A percentile compares a stretch with the other conserved stretches of the same genome.
phyloP scores from a whole-genome alignment of 2,113 vertebrate species.

The Embiotoca jacksoni region DNA sequence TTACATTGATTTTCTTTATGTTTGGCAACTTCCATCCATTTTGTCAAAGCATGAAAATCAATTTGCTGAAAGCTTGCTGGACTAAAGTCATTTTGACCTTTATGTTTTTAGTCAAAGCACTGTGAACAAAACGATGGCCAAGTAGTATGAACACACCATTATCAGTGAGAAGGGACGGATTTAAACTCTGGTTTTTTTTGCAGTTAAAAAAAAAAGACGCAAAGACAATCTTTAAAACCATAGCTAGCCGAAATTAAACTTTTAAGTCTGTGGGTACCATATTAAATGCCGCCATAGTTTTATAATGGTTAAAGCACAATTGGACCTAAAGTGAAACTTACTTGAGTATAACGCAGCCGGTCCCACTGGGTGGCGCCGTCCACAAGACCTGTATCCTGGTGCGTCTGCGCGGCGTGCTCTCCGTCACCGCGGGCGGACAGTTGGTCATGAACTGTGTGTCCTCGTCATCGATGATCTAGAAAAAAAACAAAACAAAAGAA shows the following conservation, averaged over 20 bases:
- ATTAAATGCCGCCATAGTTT: too few species aligned
- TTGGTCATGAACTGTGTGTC: slow-evolving; percentile 98
- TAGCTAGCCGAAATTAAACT: too few species aligned
- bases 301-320: not conserved
- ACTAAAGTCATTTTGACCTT: not conserved
- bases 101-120: not conserved
- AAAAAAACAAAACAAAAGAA: not conserved
- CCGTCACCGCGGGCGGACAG: slow-evolving; percentile 94
- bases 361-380: slow-evolving; percentile 90
- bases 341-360: slow-evolving; percentile 95
- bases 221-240: too few species aligned
- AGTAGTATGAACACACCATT: too few species aligned
- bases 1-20: not conserved
- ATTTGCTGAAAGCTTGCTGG: not conserved
- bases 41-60: not conserved
- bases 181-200: too few species aligned
- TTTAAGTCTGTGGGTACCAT: too few species aligned
- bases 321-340: slow-evolving; percentile 63
- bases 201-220: too few species aligned
- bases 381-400: slow-evolving; percentile 96
- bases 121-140: too few species aligned
- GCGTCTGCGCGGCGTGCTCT: slow-evolving; percentile 92
- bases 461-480: slow-evolving; percentile 94
- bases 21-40: not conserved
- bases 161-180: too few species aligned